A percentile compares a stretch with the other conserved stretches of the same genome.
Conservation (phyloP, 2,888 invertebrate genomes). For the Zele albiditarsus region DNA sequence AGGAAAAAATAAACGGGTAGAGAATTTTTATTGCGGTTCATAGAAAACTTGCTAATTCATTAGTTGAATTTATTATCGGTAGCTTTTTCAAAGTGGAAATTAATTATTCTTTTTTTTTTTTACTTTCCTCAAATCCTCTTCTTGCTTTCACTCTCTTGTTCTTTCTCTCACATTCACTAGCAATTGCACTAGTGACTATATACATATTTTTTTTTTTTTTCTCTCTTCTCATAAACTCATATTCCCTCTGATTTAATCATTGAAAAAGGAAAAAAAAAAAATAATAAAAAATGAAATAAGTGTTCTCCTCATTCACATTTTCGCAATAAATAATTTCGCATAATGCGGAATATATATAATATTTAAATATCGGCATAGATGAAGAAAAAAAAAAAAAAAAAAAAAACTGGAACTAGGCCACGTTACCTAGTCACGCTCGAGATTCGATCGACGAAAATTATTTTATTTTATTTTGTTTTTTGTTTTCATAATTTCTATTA, state of each 20-base stretch:
- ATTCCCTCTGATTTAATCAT: neutral
- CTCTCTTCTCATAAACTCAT: slow-evolving; percentile 1
- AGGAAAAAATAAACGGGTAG: neutral
- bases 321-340: slow-evolving; percentile 14
- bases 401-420: slow-evolving; percentile 27
- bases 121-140: slow-evolving; percentile 11
- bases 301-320: neutral
- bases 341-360: slow-evolving; percentile 31
- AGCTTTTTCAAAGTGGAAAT: slow-evolving; percentile 1
- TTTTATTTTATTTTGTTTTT: slow-evolving; percentile 11
- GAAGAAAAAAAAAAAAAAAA: slow-evolving; percentile 10
- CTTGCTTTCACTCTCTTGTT: neutral
- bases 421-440: slow-evolving; percentile 50
- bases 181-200: neutral
- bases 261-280: neutral
- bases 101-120: slow-evolving; percentile 21
- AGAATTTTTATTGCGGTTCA: neutral
- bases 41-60: neutral
- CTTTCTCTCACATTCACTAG: neutral
- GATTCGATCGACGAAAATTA: slow-evolving; percentile 46
- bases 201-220: slow-evolving; percentile 18
- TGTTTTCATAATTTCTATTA: slow-evolving; percentile 16
- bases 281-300: neutral
- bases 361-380: slow-evolving; percentile 15
- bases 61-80: slow-evolving; percentile 27